Evolutionary conservation across 30 jellyfish, hydroid and myxozoan genomes (phyloP).

Genomic region (Aurelia sp.): DNA sequence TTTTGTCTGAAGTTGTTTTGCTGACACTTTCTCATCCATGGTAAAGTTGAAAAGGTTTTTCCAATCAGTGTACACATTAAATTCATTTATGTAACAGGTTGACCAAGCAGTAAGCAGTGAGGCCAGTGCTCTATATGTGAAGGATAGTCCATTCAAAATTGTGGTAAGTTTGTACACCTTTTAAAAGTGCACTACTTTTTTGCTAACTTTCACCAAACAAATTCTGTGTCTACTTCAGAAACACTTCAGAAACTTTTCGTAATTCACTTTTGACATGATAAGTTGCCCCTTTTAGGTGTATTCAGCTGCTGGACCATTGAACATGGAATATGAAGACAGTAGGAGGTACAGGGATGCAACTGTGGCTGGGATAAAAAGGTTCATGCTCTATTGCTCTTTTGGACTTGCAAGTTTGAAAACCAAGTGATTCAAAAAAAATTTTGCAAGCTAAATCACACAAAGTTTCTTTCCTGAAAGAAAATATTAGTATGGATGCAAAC

Average conservation of each 20-base stretch:
- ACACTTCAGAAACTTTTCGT: too few relatives aligned
- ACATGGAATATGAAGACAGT: conserved; percentile 93
- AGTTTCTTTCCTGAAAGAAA: too few relatives aligned
- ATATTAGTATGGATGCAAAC: too few relatives aligned
- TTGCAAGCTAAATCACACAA: too few relatives aligned
- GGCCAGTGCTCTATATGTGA: conserved; percentile 46
- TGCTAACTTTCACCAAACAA: not conserved
- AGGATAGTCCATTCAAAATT: conserved; percentile 35
- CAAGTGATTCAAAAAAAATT: too few relatives aligned
- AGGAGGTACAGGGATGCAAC: conserved; percentile 94
- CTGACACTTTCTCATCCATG: too few relatives aligned
- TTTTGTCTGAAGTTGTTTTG: too few relatives aligned
- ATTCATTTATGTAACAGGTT: conserved; percentile 13
- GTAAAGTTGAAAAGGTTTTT: too few relatives aligned
- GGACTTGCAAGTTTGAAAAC: too few relatives aligned
- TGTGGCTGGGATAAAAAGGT: conserved; percentile 82
- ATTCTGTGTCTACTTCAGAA: not conserved
- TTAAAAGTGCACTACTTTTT: too few relatives aligned
- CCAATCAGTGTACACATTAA: not conserved
- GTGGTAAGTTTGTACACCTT: conserved; percentile 36
- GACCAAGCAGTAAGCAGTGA: conserved; percentile 44
- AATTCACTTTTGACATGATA: too few relatives aligned
- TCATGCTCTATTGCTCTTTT: too few relatives aligned
- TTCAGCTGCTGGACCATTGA: conserved; percentile 95
- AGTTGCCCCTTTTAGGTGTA: conserved; percentile 56